Evolutionary conservation across 2,113 vertebrate genomes (phyloP).

Genomic region (Anthoscopus minutus): DNA sequence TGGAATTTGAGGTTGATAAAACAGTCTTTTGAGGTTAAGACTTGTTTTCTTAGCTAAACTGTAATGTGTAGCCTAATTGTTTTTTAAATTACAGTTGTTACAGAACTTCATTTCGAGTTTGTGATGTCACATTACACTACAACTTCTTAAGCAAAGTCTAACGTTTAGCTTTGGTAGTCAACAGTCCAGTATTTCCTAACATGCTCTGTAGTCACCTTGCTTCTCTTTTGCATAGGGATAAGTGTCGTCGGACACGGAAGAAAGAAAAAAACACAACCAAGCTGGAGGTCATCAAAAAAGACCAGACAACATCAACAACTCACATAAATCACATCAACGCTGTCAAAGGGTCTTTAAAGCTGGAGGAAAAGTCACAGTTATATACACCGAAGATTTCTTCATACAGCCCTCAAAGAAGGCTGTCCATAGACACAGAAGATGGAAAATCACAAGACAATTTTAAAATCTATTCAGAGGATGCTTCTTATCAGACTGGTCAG

Average conservation of each 20-base stretch:
- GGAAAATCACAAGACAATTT: constrained; percentile 81
- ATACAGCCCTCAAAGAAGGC: constrained; percentile 69
- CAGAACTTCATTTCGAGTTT: background rate
- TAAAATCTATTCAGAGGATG: constrained; percentile 87
- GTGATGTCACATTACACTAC: background rate
- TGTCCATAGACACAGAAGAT: constrained; percentile 61
- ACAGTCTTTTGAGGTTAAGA: background rate
- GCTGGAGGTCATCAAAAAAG: constrained; percentile 84
- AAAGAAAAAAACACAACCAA: constrained; percentile 77
- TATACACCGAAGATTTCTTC: constrained; percentile 68
- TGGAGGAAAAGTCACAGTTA: constrained; percentile 73
- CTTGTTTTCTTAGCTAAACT: background rate
- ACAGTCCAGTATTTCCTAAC: background rate
- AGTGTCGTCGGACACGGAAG: constrained; percentile 68
- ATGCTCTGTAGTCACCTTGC: background rate
- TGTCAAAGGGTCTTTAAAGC: constrained; percentile 65
- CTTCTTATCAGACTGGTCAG: constrained; percentile 68
- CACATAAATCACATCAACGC: constrained; percentile 76
- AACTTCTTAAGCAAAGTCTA: background rate
- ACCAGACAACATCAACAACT: constrained; percentile 93
- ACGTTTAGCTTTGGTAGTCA: background rate
- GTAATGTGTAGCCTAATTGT: background rate
- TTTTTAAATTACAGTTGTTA: background rate
- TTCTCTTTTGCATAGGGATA: constrained; percentile 67
- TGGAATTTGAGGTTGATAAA: background rate